Percentiles rank a stretch among this genome's conserved stretches.
Conservation (phyloP, 1,140 invertebrate species). For the Drosophila quadrilineata region DNA sequence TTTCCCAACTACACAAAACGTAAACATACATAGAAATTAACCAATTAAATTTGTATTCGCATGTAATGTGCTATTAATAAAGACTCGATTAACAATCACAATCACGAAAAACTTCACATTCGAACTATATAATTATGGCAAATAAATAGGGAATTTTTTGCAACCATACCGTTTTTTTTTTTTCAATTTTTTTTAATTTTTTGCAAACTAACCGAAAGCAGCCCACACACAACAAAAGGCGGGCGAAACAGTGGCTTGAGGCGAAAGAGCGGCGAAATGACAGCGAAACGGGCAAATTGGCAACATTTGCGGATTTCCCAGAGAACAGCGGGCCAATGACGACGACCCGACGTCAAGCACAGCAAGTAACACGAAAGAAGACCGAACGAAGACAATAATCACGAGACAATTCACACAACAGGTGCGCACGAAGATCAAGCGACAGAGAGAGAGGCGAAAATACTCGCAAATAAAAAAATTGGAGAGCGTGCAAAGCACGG, state of each 20-base stretch:
- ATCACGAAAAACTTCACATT: slow-evolving; percentile 30
- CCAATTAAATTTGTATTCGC: slow-evolving; percentile 12
- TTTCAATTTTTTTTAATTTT: neutral
- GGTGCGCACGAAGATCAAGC: slow-evolving; percentile 26
- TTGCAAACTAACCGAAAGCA: slow-evolving; percentile 7
- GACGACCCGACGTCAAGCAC: too few species aligned
- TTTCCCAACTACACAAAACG: too few species aligned
- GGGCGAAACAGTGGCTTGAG: slow-evolving; percentile 6
- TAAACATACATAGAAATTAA: slow-evolving; percentile 2
- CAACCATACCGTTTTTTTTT: neutral
- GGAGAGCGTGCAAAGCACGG: slow-evolving; percentile 10
- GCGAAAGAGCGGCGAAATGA: slow-evolving; percentile 20
- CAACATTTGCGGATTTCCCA: slow-evolving; percentile 65
- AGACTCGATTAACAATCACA: slow-evolving; percentile 31
- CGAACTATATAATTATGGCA: slow-evolving; percentile 45
- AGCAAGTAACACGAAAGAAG: slow-evolving; percentile 48
- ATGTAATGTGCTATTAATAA: slow-evolving; percentile 35
- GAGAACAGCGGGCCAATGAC: slow-evolving; percentile 15
- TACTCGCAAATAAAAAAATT: neutral
- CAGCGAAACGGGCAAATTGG: too few species aligned
- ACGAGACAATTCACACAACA: slow-evolving; percentile 49
- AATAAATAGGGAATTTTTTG: slow-evolving; percentile 46
- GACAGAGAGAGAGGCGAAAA: slow-evolving; percentile 3
- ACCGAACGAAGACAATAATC: slow-evolving; percentile 32
- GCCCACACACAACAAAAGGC: slow-evolving; percentile 30